phyloP scores from a whole-genome alignment of 2,888 invertebrate species.

The Mesochorus sp. region DNA sequence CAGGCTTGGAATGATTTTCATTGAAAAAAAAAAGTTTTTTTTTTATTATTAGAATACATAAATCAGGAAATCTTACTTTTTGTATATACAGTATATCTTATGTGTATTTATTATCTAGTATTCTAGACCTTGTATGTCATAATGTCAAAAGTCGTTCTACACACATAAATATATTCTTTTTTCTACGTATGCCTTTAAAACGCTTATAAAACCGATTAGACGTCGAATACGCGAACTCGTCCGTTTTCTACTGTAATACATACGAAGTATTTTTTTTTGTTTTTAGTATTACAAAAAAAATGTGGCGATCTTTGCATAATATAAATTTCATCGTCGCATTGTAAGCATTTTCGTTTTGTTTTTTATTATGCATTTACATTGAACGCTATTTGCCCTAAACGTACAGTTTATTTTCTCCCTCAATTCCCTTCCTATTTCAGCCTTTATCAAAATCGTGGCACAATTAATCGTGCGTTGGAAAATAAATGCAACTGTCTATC shows the following conservation, averaged over 20 bases:
- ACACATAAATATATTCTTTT: not conserved
- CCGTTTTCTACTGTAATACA: constrained; percentile 5
- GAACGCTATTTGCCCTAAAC: constrained; percentile 41
- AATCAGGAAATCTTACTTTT: not conserved
- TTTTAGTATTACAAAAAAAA: constrained; percentile 12
- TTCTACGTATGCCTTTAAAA: constrained; percentile 19
- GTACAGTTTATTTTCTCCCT: constrained; percentile 9
- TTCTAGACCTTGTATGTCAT: not conserved
- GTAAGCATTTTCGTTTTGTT: constrained; percentile 50
- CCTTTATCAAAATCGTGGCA: not conserved
- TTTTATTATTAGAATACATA: too few species aligned
- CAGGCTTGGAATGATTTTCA: not conserved
- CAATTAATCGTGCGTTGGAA: constrained; percentile 18
- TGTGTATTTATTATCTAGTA: constrained; percentile 23
- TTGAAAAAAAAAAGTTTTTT: not conserved
- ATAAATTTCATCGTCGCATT: constrained; percentile 49
- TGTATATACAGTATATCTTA: constrained; percentile 13
- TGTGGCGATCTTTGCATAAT: constrained; percentile 26
- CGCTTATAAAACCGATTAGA: not conserved
- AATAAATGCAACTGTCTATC: constrained; percentile 44
- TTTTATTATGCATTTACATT: constrained; percentile 32
- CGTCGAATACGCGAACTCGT: not conserved
- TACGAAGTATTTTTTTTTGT: constrained; percentile 3
- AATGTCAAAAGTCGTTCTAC: not conserved
- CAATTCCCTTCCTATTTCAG: not conserved